phyloP scores from a whole-genome alignment of 2,888 invertebrate species.

The Mythimna loreyi region DNA sequence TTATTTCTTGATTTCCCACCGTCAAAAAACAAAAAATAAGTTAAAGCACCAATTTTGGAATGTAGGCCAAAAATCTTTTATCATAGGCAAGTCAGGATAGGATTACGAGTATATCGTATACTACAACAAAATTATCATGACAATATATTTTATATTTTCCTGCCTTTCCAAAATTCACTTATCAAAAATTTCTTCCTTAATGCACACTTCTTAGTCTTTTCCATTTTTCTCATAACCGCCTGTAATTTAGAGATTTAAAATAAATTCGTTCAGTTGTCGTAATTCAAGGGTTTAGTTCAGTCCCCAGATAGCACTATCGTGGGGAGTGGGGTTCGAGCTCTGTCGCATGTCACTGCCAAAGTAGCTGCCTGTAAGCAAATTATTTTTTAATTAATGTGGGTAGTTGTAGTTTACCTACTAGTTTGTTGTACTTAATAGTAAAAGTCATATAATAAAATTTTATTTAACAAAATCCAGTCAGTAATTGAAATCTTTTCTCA shows the following conservation, averaged over 20 bases:
- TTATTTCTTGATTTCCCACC: no score
- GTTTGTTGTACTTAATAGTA: no score
- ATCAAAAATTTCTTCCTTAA: not conserved
- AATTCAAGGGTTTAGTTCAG: slow-evolving; percentile 44
- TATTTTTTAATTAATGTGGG: not conserved
- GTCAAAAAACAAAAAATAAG: no score
- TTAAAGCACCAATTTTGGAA: no score
- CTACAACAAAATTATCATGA: slow-evolving; percentile 14
- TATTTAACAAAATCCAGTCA: no score
- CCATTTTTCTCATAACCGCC: not conserved
- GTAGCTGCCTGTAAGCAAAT: slow-evolving; percentile 30
- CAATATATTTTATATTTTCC: not conserved
- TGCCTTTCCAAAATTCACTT: not conserved
- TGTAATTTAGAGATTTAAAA: slow-evolving; percentile 21
- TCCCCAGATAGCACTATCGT: slow-evolving; percentile 79
- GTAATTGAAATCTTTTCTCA: no score
- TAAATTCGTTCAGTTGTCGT: slow-evolving; percentile 15
- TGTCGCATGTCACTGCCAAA: slow-evolving; percentile 58
- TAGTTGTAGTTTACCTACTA: no score
- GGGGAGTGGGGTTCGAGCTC: slow-evolving; percentile 73
- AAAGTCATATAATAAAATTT: no score
- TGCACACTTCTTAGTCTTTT: slow-evolving; percentile 42
- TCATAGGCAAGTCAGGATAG: no score
- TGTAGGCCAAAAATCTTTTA: not conserved
- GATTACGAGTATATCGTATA: no score